Evolutionary conservation across 1,140 invertebrate genomes (phyloP), one percentile per base, ranked within the genome.

Genomic region (Heliconius hermathena): DNA sequence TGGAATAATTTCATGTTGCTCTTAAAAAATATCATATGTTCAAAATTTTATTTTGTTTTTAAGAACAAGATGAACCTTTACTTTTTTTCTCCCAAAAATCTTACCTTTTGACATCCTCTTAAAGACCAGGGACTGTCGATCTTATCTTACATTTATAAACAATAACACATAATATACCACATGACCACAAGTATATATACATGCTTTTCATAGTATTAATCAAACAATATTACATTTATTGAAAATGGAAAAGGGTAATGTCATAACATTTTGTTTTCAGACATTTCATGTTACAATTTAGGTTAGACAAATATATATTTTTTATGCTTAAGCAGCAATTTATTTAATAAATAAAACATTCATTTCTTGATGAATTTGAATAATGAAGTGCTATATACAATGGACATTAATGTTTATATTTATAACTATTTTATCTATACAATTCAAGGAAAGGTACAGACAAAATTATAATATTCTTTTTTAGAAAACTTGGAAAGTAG

Each of bases 151-250:
- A 75, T 60, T 20, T 38, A 78, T 52, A 20, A 8, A 52, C 18
- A 79, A 36, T 71, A 78, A 78, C 71, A 77, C 49, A 72, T 77
- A 20, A 77, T 18, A 76, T 20, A 54, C 75, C 38, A 76, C 70
- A 77, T 71, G 70, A 72, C 46, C 70, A 71, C 76, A 71, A 71
- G 36, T 72, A 72, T 66, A 66, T 9, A 52, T 29, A n/a, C 60
- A 66, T 66, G 60, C 60, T 66, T 66, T 57, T 66, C 60, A 66
- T 66, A 66, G 60, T n/a, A 66, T 66, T 66, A 29, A 66, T 22
- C 26, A 29, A 29, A 66, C 13, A 0, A 66, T 29, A 66, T 66
- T 29, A 16, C 29, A 4, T 66, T 66, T 66, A 13, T 60, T 22
- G 1, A 66, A 66, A 66, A 26, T 11, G 26, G 22, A 29, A 66